A percentile compares a stretch with the other conserved stretches of the same genome.
These are phyloP conservation scores for Nematolebias whitei DNA, from an alignment of 2,113 vertebrate species.

Conservation along the genomic window DNA sequence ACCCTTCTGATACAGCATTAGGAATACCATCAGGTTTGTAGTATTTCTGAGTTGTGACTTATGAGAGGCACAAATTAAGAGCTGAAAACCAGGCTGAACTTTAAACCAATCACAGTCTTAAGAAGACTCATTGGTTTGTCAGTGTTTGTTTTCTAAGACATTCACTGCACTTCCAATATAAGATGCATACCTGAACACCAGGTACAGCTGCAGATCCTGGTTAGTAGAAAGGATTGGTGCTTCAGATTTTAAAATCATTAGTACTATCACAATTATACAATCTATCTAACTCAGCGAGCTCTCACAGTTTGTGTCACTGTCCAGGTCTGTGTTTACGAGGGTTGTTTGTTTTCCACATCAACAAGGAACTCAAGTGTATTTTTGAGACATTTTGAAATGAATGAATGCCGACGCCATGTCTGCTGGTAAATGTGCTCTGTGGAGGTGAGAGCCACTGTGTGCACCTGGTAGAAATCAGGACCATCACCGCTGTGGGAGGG, in stretches of 20 bases:
- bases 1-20: neutral
- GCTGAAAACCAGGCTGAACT: neutral
- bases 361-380: constrained; percentile 42
- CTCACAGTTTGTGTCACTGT: constrained; percentile 18
- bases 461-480: constrained; percentile 25
- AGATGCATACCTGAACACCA: constrained; percentile 45
- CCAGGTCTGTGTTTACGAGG: constrained; percentile 15
- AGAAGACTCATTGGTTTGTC: constrained; percentile 11
- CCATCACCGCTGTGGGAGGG: neutral
- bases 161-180: constrained; percentile 9
- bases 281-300: constrained; percentile 26
- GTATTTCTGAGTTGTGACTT: neutral
- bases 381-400: constrained; percentile 20
- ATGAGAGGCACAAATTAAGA: neutral
- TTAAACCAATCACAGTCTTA: constrained; percentile 17
- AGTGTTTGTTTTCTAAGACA: constrained; percentile 9
- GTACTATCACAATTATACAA: constrained; percentile 43
- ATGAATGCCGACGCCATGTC: constrained; percentile 18
- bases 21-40: neutral
- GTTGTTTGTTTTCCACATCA: constrained; percentile 43
- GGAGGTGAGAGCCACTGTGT: constrained; percentile 24
- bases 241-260: constrained; percentile 34
- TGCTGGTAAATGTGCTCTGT: constrained; percentile 8
- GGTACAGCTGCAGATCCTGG: constrained; percentile 11
- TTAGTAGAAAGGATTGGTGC: constrained; percentile 19